A percentile compares a stretch with the other conserved stretches of the same genome.
phyloP scores from a whole-genome alignment of 2,888 invertebrate species.

The Pristionchus arcanus region DNA sequence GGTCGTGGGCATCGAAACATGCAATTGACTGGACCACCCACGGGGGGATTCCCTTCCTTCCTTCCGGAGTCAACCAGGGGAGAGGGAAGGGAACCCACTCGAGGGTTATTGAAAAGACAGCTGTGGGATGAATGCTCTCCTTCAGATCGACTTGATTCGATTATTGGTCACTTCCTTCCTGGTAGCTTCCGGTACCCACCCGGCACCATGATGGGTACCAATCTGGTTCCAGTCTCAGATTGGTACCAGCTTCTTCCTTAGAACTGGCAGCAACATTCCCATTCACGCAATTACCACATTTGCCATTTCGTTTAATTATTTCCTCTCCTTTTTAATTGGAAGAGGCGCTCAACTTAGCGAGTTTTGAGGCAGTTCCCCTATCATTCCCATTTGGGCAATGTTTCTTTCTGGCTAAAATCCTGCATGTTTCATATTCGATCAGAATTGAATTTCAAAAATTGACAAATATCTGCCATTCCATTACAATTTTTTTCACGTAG shows the following conservation, averaged over 20 bases:
- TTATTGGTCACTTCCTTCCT: conserved; percentile 35
- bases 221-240: not conserved
- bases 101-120: conserved; percentile 41
- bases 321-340: conserved; percentile 18
- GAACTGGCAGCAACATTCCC: conserved; percentile 21
- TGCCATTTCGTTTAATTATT: conserved; percentile 38
- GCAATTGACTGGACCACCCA: conserved; percentile 28
- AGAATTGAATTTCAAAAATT: too few relatives aligned
- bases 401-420: not conserved
- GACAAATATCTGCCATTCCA: too few relatives aligned
- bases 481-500: not conserved
- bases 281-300: conserved; percentile 46
- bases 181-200: conserved; percentile 31
- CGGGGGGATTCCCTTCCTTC: not conserved
- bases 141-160: not conserved
- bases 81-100: not conserved
- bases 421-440: not conserved
- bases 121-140: not conserved
- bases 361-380: conserved; percentile 13
- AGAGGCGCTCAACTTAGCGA: not conserved
- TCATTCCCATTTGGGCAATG: not conserved
- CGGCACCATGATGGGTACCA: not conserved
- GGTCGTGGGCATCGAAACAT: not conserved
- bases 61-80: not conserved
- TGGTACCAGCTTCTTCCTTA: not conserved